Conservation (phyloP, 2,113 vertebrate species). For the Sterna hirundo region DNA sequence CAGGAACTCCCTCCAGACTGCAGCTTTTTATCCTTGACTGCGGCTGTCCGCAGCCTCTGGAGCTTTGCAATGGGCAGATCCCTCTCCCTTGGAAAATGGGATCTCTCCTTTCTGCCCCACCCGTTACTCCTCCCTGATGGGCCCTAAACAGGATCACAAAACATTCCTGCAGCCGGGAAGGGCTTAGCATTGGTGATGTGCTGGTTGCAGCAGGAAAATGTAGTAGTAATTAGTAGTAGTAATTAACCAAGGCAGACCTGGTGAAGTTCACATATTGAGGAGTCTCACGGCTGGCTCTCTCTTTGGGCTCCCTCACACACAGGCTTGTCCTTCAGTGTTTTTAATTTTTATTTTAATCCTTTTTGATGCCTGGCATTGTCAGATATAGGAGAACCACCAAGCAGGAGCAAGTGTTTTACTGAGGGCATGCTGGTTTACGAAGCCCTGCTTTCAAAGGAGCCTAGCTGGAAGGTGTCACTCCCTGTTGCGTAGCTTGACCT, state of each 20-base stretch:
- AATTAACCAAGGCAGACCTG: too few relatives aligned
- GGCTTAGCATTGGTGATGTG: not conserved
- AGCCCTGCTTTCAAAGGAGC: not conserved
- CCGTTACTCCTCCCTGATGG: not conserved
- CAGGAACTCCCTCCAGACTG: not conserved
- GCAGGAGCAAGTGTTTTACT: not conserved
- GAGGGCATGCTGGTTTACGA: not conserved
- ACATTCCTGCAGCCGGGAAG: not conserved
- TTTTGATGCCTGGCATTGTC: not conserved
- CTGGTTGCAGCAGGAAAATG: not conserved
- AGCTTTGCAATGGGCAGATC: not conserved
- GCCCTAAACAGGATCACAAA: not conserved
- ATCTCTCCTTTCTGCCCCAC: not conserved
- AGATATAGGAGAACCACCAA: not conserved
- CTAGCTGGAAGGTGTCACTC: not conserved
- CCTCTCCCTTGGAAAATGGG: not conserved
- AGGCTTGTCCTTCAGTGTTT: not conserved
- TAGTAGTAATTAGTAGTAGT: too few relatives aligned
- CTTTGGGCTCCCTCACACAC: not conserved
- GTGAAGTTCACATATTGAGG: not conserved
- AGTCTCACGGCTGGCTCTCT: not conserved
- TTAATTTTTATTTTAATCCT: not conserved
- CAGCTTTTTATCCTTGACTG: not conserved
- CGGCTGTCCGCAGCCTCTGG: not conserved
- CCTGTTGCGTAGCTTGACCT: not conserved